Evolutionary conservation across 2,113 vertebrate species (phyloP).

Genomic region (Sporophila hypoxantha): DNA sequence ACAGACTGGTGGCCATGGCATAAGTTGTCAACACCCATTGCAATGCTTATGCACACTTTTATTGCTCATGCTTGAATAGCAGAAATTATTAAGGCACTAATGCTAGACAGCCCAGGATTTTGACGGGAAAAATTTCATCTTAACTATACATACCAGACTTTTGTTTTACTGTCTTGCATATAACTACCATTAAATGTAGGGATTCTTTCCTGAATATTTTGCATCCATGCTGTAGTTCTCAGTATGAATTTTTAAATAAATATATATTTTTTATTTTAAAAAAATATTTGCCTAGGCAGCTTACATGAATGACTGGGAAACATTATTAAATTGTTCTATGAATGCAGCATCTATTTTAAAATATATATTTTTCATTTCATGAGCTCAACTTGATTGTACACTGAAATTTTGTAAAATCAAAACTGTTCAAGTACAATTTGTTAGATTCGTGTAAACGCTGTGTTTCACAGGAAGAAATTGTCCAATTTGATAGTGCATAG

Average conservation of each 20-base stretch:
- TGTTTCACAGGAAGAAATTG: neutral
- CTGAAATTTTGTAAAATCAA: neutral
- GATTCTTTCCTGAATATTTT: neutral
- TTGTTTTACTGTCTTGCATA: neutral
- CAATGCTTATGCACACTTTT: neutral
- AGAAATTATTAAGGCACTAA: neutral
- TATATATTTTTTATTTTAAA: neutral
- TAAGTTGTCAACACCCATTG: neutral
- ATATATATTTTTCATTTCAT: neutral
- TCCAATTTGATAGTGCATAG: neutral
- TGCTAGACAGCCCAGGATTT: neutral
- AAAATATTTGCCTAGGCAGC: neutral
- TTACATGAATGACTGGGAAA: neutral
- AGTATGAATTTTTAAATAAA: neutral
- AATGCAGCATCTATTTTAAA: neutral
- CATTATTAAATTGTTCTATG: neutral
- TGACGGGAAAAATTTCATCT: neutral
- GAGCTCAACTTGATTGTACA: neutral
- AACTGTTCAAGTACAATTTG: neutral
- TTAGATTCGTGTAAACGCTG: neutral
- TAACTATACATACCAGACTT: neutral
- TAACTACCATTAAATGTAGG: neutral
- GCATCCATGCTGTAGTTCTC: neutral
- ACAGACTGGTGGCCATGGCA: neutral
- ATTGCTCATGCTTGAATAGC: neutral